Evolutionary conservation across 2,797 vertebrate species (phyloP).

Genomic region (Pseudochromis fuscus): DNA sequence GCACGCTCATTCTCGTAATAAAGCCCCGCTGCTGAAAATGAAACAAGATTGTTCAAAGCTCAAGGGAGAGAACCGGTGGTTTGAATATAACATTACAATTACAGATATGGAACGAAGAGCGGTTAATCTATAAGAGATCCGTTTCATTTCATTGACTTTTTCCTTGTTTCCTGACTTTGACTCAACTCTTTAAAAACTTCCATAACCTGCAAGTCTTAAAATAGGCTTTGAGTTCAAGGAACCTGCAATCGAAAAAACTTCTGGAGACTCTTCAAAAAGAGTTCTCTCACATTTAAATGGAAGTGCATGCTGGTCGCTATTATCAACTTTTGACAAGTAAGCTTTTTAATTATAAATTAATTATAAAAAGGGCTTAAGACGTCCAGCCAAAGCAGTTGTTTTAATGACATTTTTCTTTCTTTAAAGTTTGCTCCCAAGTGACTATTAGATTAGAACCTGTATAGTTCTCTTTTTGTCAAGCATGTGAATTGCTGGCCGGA

Average conservation of each 20-base stretch:
- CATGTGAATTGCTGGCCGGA: constrained; percentile 58
- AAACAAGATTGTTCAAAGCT: constrained; percentile 63
- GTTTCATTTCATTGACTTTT: constrained; percentile 66
- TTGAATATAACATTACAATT: constrained; percentile 65
- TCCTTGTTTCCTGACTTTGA: constrained; percentile 63
- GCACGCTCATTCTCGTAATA: constrained; percentile 44
- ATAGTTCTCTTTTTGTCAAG: constrained; percentile 54
- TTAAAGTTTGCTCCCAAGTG: constrained; percentile 34
- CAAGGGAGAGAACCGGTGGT: constrained; percentile 10
- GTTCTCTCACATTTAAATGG: constrained; percentile 22
- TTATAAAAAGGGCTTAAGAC: constrained; percentile 55
- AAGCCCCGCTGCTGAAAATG: constrained; percentile 47
- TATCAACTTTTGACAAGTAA: constrained; percentile 64
- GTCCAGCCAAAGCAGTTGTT: constrained; percentile 32
- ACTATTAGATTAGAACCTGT: constrained; percentile 52
- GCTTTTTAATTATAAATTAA: constrained; percentile 61
- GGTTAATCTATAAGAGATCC: constrained; percentile 65
- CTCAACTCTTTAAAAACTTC: constrained; percentile 43
- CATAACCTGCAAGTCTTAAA: constrained; percentile 33
- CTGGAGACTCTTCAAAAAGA: constrained; percentile 54
- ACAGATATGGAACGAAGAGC: constrained; percentile 53
- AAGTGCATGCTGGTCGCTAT: constrained; percentile 53
- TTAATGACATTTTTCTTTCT: constrained; percentile 50
- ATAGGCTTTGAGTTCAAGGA: constrained; percentile 58
- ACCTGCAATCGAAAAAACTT: constrained; percentile 42